These are phyloP conservation scores for Achlya flavicornis DNA, from an alignment of 2,888 invertebrate species.

Conservation along the genomic window DNA sequence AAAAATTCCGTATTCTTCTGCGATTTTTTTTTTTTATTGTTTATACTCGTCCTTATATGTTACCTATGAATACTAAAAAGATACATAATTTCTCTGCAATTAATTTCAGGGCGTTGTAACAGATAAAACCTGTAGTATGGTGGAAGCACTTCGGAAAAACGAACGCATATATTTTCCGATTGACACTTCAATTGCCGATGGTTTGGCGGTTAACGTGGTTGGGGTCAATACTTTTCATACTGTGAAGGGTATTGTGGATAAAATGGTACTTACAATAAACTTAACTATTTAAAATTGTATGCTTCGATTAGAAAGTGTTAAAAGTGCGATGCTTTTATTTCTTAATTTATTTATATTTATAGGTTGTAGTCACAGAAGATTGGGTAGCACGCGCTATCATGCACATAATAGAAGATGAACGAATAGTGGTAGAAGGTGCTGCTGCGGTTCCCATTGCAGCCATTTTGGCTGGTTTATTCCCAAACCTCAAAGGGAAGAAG, in stretches of 20 bases:
- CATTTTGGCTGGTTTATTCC: constrained; percentile 89
- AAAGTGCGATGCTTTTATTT: background rate
- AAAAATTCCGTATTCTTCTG: no score
- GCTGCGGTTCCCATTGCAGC: constrained; percentile 92
- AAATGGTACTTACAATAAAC: constrained; percentile 60
- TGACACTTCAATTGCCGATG: constrained; percentile 91
- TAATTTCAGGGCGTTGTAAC: constrained; percentile 70
- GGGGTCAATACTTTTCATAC: constrained; percentile 74
- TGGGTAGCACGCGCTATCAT: constrained; percentile 93
- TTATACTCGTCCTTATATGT: no score
- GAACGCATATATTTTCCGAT: constrained; percentile 87
- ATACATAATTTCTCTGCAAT: background rate
- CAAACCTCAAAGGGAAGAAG: constrained; percentile 93
- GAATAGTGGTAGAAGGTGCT: constrained; percentile 94
- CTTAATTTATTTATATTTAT: constrained; percentile 19
- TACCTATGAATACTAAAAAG: no score
- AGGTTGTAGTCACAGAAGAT: constrained; percentile 92
- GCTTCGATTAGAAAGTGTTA: background rate
- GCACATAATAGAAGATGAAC: constrained; percentile 91
- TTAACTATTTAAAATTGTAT: background rate
- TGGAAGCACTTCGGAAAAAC: constrained; percentile 84
- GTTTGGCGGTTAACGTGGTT: constrained; percentile 80
- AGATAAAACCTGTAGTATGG: constrained; percentile 71
- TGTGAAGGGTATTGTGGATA: constrained; percentile 67
- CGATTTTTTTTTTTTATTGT: no score